phyloP scores from a whole-genome alignment of 1,140 invertebrate species.

The Drosophila ercepeae region DNA sequence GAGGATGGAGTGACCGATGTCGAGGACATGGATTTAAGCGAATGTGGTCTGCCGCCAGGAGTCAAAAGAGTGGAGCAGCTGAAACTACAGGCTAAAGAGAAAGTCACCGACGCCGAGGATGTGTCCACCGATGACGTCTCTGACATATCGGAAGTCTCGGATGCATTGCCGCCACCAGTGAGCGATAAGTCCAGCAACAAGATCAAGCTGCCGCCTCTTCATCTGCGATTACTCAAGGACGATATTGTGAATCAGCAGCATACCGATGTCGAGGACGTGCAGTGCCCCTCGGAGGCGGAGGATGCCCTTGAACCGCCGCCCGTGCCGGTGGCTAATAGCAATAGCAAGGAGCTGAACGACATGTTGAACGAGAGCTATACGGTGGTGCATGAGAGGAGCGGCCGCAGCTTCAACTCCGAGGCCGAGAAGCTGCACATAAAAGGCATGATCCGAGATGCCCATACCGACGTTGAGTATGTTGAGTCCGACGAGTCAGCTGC shows the following conservation, averaged over 20 bases:
- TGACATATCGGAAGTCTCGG: conserved; percentile 52
- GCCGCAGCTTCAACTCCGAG: conserved; percentile 83
- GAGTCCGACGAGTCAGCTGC: conserved; percentile 80
- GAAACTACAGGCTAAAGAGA: conserved; percentile 49
- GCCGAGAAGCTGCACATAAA: conserved; percentile 85
- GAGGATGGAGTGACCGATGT: conserved; percentile 84
- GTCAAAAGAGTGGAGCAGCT: conserved; percentile 68
- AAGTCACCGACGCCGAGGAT: conserved; percentile 67
- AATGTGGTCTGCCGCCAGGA: conserved; percentile 70
- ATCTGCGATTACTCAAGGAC: conserved; percentile 55
- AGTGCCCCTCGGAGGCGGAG: conserved; percentile 84
- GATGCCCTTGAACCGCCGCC: conserved; percentile 52
- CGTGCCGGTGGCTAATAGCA: conserved; percentile 43
- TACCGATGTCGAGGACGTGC: conserved; percentile 85
- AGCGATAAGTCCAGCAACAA: conserved; percentile 22
- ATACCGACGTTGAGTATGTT: conserved; percentile 85
- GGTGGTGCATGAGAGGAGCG: conserved; percentile 83
- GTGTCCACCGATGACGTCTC: conserved; percentile 69
- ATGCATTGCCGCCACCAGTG: conserved; percentile 18
- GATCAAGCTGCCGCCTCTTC: conserved; percentile 44
- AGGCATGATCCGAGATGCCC: conserved; percentile 75
- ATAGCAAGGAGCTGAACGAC: conserved; percentile 73
- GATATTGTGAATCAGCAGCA: conserved; percentile 64
- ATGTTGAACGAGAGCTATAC: conserved; percentile 83
- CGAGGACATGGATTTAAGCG: conserved; percentile 85